Percentiles rank a stretch among this genome's conserved stretches.
Conservation (phyloP, 2,888 invertebrate species). For the Alentia gelatinosa region DNA sequence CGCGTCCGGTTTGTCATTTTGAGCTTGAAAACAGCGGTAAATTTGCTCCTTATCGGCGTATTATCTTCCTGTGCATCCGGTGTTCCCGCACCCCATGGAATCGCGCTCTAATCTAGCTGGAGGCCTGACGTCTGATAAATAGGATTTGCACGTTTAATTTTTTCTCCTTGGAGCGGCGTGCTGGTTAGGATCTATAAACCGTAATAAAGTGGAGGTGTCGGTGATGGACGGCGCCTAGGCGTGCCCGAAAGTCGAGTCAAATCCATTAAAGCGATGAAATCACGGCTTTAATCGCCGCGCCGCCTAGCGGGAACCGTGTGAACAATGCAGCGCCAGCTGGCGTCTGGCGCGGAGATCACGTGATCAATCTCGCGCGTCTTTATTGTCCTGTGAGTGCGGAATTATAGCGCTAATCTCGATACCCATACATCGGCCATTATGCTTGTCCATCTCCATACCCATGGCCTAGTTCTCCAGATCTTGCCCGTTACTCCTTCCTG, state of each 20-base stretch:
- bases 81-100: no score
- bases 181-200: background rate
- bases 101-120: no score
- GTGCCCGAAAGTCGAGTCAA: background rate
- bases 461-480: background rate
- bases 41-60: no score
- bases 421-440: background rate
- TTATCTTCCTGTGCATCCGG: no score
- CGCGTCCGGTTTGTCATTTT: no score
- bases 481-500: no score
- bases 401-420: background rate
- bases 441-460: background rate
- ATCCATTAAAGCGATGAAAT: constrained; percentile 12
- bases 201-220: background rate
- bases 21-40: no score
- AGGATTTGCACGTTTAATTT: background rate
- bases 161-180: background rate
- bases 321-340: background rate
- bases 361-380: background rate
- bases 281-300: background rate
- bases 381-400: no score
- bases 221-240: background rate
- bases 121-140: no score
- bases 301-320: background rate
- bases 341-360: background rate